phyloP scores from a whole-genome alignment of 1,140 invertebrate genomes.

The Dufourea novaeangliae region DNA sequence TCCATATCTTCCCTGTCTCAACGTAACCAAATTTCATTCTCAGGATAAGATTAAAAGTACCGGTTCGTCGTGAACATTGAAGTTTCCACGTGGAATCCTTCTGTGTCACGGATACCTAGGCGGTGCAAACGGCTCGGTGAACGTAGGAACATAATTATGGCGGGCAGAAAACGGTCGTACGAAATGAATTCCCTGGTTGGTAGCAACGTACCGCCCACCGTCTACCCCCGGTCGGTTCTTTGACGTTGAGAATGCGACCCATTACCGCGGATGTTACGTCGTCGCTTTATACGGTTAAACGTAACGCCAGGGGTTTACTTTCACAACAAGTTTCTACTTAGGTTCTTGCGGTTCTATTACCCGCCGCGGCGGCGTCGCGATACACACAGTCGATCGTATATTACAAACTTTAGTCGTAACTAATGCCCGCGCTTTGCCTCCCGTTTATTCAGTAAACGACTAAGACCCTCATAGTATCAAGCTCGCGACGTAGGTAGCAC shows the following conservation, averaged over 20 bases:
- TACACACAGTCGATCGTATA: constrained; percentile 64
- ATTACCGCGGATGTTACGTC: constrained; percentile 36
- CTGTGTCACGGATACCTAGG: too few species aligned
- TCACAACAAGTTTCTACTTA: constrained; percentile 63
- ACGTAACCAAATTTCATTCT: too few species aligned
- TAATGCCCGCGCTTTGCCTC: constrained; percentile 60
- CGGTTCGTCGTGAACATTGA: too few species aligned
- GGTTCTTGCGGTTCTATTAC: constrained; percentile 63
- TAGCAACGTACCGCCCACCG: too few species aligned
- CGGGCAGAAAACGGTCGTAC: background rate
- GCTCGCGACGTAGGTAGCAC: constrained; percentile 5
- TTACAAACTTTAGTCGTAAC: constrained; percentile 67
- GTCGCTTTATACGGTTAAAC: constrained; percentile 27
- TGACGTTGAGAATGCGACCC: constrained; percentile 19
- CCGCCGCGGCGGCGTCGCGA: constrained; percentile 43
- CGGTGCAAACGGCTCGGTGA: too few species aligned
- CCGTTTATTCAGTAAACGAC: constrained; percentile 59
- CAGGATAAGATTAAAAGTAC: too few species aligned
- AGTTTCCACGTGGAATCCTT: too few species aligned
- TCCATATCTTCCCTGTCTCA: too few species aligned
- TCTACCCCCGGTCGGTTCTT: background rate
- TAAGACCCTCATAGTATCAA: constrained; percentile 40
- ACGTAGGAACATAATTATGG: background rate
- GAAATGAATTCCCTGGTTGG: background rate
- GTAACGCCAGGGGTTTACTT: constrained; percentile 50